Evolutionary conservation across 1,140 invertebrate genomes (phyloP), one percentile per base, ranked within the genome.

Genomic region (Tenebrio molitor): DNA sequence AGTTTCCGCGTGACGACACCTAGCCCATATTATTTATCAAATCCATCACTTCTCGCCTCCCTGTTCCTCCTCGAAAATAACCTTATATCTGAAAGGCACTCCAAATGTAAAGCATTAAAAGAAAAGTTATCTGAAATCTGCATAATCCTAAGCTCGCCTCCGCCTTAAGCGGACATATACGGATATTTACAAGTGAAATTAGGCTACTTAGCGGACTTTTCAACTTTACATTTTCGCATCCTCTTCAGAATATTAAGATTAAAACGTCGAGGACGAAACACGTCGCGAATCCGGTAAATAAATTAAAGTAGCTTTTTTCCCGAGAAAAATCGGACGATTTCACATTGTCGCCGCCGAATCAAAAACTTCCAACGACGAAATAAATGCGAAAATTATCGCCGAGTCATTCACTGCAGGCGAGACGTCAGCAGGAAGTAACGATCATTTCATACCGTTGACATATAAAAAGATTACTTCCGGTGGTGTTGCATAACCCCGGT

Each of bases 131-230:
- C 75, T 71, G 46, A 69, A 80, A 80, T 80, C 78, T 80, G 74
- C 79, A 80, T 80, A 80, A 80, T 80, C 79, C 79, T 66, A 66
- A 73, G 53, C 62, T 58, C 29, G 62, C 68, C 63, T 58, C 65
- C 15, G 69, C 69, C 64, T 68, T 74, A 71, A 66, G 70, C 64
- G 74, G 72, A 76, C 74, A 76, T 72, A 75, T 77, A 73, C 73
- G 75, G 76, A 72, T 76, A 80, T 80, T 80, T 80, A 80, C 79
- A 80, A 80, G 78, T 80, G 64, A 80, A 80, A 80, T 80, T 73
- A 78, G 75, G 69, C 73, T 76, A 78, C 77, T 78, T 77, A 75
- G 63, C 64, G 69, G 74, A 77, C 75, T 80, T 78, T 78, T 78
- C 71, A 72, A 58, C 50, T 58, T 58, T 58, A 58, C 50, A 72